Evolutionary conservation across 2,113 vertebrate genomes (phyloP).

Genomic region (Tachysurus vachellii): DNA sequence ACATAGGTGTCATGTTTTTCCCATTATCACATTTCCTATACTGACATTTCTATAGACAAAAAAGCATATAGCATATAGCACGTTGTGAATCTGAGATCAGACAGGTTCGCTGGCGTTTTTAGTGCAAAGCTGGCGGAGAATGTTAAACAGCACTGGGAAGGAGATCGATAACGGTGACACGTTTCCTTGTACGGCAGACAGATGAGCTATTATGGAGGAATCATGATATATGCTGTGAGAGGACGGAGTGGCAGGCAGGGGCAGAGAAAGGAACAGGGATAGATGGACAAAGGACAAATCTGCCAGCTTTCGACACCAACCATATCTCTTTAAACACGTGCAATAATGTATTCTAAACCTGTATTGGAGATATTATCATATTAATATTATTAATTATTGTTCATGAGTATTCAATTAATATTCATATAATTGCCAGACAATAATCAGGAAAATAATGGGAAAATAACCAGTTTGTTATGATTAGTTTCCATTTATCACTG

Average conservation of each 20-base stretch:
- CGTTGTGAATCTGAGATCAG: constrained; percentile 86
- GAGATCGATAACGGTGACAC: constrained; percentile 85
- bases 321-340: not conserved
- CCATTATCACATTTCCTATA: constrained; percentile 73
- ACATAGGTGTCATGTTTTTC: constrained; percentile 81
- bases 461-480: not conserved
- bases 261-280: constrained; percentile 57
- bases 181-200: constrained; percentile 84
- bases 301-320: not conserved
- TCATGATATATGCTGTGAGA: constrained; percentile 96
- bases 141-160: constrained; percentile 61
- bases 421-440: not conserved
- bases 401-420: not conserved
- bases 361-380: not conserved
- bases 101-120: constrained; percentile 92
- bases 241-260: constrained; percentile 72
- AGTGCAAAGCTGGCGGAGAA: constrained; percentile 57
- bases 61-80: constrained; percentile 77
- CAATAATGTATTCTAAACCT: not conserved
- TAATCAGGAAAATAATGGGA: not conserved
- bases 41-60: constrained; percentile 66
- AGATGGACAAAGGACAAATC: constrained; percentile 51
- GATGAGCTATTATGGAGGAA: constrained; percentile 93
- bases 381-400: not conserved
- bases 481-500: too few species aligned